A percentile compares a stretch with the other conserved stretches of the same genome.
phyloP scores from a whole-genome alignment of 2,797 vertebrate genomes.

The Clangula hyemalis region DNA sequence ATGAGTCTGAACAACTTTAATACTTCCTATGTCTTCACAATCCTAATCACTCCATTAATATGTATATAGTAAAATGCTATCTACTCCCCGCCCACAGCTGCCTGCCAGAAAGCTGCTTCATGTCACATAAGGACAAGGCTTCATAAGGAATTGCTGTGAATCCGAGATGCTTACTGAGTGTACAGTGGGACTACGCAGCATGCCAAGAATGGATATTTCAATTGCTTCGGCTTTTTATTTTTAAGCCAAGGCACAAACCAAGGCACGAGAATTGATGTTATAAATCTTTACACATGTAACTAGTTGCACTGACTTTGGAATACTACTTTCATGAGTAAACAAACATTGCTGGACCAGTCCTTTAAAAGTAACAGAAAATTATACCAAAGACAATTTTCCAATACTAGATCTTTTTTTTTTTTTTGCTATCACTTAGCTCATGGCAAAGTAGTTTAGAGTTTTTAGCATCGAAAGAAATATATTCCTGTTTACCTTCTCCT shows the following conservation, averaged over 20 bases:
- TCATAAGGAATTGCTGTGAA: not conserved
- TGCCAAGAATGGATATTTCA: not conserved
- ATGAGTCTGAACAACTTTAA: not conserved
- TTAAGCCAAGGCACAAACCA: not conserved
- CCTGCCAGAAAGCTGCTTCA: not conserved
- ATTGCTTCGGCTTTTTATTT: constrained; percentile 9
- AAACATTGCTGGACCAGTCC: not conserved
- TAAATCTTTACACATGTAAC: constrained; percentile 1
- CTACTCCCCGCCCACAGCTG: not conserved
- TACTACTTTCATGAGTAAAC: not conserved
- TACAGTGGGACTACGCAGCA: not conserved
- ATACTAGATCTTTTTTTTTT: not conserved
- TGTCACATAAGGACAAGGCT: not conserved
- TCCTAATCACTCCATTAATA: not conserved
- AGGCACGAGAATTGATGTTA: not conserved
- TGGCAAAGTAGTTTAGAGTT: not conserved
- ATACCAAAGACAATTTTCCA: not conserved
- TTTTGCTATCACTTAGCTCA: not conserved
- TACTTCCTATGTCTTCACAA: not conserved
- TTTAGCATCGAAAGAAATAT: not conserved
- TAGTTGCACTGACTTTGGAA: not conserved
- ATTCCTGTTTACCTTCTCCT: not conserved
- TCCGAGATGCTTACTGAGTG: not conserved
- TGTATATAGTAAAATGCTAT: not conserved
- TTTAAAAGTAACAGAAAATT: not conserved